These are phyloP conservation scores for Drosophila prolongata DNA, from an alignment of 2,888 invertebrate genomes.

Conservation along the genomic window DNA sequence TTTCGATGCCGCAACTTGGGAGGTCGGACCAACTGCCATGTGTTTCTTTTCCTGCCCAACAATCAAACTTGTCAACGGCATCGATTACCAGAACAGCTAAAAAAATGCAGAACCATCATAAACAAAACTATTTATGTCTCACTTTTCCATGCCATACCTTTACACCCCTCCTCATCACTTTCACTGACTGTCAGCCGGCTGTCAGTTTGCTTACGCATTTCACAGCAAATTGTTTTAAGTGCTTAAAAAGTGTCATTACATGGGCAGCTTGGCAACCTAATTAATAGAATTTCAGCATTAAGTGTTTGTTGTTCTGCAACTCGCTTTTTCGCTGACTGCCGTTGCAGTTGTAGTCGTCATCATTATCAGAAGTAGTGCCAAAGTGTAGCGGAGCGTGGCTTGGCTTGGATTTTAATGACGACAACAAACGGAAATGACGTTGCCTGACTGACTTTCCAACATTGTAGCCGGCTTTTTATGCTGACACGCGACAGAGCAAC, in stretches of 20 bases:
- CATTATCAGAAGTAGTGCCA: constrained; percentile 43
- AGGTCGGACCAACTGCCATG: constrained; percentile 1
- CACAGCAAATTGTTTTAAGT: constrained; percentile 70
- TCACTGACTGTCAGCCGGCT: constrained; percentile 54
- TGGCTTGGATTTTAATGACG: constrained; percentile 71
- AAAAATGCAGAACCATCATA: constrained; percentile 15
- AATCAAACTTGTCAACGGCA: constrained; percentile 35
- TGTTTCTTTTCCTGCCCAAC: constrained; percentile 4
- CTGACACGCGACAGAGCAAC: constrained; percentile 68
- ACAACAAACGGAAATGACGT: constrained; percentile 75
- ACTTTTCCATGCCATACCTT: background rate
- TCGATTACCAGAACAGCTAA: constrained; percentile 31
- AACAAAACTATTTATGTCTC: constrained; percentile 34
- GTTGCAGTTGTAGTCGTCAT: constrained; percentile 17
- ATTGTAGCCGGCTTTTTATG: constrained; percentile 68
- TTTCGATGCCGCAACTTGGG: constrained; percentile 12
- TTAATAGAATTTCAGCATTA: constrained; percentile 55
- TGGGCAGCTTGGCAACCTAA: constrained; percentile 54
- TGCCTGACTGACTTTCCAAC: constrained; percentile 65
- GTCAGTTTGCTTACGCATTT: constrained; percentile 62
- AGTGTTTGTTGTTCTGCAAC: constrained; percentile 2
- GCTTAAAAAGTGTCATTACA: constrained; percentile 63
- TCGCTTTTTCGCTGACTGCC: background rate
- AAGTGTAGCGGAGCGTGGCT: constrained; percentile 52
- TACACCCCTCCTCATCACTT: background rate